Conservation (phyloP, 1,140 invertebrate species). For the Hycleus phaleratus region DNA sequence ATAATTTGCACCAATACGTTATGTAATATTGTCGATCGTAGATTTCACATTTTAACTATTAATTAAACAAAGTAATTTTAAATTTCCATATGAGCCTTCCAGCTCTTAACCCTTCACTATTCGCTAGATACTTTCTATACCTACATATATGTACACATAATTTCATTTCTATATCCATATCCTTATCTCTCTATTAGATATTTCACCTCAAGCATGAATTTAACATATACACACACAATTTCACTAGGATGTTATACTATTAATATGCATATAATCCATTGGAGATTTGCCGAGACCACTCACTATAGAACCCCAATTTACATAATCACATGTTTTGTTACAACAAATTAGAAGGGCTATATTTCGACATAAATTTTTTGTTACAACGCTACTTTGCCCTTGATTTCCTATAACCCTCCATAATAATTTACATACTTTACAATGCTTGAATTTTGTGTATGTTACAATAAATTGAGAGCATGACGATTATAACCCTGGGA, state of each 20-base stretch:
- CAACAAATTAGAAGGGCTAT: conserved; percentile 9
- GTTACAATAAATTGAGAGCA: neutral
- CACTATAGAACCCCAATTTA: conserved; percentile 9
- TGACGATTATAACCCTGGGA: neutral
- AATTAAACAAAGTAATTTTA: too few species aligned
- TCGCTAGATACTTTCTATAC: too few species aligned
- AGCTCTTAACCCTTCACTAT: too few species aligned
- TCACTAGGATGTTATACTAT: conserved; percentile 3
- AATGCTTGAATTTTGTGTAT: neutral
- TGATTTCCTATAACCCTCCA: too few species aligned
- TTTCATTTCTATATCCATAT: too few species aligned
- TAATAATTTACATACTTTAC: too few species aligned
- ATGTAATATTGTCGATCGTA: too few species aligned
- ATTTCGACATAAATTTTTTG: neutral
- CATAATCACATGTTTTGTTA: conserved; percentile 17
- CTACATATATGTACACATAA: too few species aligned
- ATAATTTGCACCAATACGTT: too few species aligned
- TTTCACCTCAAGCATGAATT: conserved; percentile 12
- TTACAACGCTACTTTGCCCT: neutral
- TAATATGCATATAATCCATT: conserved; percentile 18
- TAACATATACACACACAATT: neutral
- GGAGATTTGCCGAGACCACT: conserved; percentile 13
- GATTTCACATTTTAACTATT: too few species aligned
- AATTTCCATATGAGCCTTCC: too few species aligned
- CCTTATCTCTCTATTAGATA: too few species aligned